phyloP scores from a whole-genome alignment of 2,888 invertebrate genomes.

The Halocaridina rubra region DNA sequence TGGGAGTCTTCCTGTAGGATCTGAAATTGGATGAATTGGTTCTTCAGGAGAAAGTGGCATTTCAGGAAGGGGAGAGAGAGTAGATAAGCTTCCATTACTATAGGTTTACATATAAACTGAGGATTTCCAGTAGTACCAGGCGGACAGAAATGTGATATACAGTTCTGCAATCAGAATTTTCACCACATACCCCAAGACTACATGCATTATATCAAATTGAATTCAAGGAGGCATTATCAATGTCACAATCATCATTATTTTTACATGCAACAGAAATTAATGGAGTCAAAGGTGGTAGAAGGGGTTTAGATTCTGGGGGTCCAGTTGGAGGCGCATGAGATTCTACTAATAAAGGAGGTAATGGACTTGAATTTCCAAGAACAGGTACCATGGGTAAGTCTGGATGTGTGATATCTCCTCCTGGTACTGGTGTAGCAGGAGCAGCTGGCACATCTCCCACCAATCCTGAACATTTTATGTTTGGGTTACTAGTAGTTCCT shows the following conservation, averaged over 20 bases:
- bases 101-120: conserved; percentile 67
- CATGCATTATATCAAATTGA: conserved; percentile 64
- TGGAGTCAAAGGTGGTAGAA: conserved; percentile 29
- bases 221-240: conserved; percentile 66
- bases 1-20: neutral
- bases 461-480: conserved; percentile 56
- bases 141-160: conserved; percentile 66
- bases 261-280: conserved; percentile 63
- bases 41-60: neutral
- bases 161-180: conserved; percentile 66
- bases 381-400: conserved; percentile 30
- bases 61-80: conserved; percentile 12
- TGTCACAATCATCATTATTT: conserved; percentile 66
- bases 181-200: conserved; percentile 66
- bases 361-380: neutral
- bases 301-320: neutral
- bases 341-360: conserved; percentile 13
- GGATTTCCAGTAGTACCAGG: conserved; percentile 67
- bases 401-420: conserved; percentile 65
- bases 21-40: neutral
- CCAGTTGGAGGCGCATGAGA: neutral
- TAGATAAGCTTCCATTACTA: conserved; percentile 66
- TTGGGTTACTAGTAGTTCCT: conserved; percentile 66
- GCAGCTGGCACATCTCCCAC: neutral
- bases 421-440: conserved; percentile 31